Percentiles rank a stretch among this genome's conserved stretches.
phyloP scores from a whole-genome alignment of 2,888 invertebrate genomes.

The Sacculina carcini region DNA sequence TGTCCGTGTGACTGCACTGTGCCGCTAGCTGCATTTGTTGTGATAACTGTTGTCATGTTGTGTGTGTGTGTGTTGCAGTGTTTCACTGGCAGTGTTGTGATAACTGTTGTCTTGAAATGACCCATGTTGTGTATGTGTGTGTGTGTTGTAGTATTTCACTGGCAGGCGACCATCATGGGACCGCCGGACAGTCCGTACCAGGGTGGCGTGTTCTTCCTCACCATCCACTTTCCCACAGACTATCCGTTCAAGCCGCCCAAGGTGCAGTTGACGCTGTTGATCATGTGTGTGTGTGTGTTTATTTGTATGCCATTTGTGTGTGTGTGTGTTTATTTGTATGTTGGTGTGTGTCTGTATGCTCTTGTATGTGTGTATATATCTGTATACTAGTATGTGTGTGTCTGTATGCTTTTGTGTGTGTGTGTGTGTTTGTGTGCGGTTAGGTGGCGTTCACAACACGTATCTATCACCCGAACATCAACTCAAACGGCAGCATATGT shows the following conservation, averaged over 20 bases:
- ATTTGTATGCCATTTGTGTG: background rate
- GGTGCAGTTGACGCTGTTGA: too few relatives aligned
- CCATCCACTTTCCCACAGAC: slow-evolving; percentile 99
- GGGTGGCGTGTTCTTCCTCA: slow-evolving; percentile 98
- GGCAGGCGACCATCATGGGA: slow-evolving; percentile 99
- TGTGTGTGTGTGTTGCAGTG: too few relatives aligned
- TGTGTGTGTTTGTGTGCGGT: slow-evolving; percentile 9
- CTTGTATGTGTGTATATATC: background rate
- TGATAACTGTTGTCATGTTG: too few relatives aligned
- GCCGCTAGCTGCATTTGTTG: too few relatives aligned
- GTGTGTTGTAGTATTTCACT: slow-evolving; percentile 99
- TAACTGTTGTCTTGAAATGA: too few relatives aligned
- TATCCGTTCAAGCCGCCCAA: slow-evolving; percentile 99
- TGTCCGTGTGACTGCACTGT: too few relatives aligned
- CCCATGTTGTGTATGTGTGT: background rate
- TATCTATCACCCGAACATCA: slow-evolving; percentile 99
- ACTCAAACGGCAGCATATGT: slow-evolving; percentile 99
- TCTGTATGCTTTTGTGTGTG: background rate
- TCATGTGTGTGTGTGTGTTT: background rate
- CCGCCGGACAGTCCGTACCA: slow-evolving; percentile 99
- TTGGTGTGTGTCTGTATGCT: background rate
- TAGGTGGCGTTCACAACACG: slow-evolving; percentile 98
- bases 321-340: background rate
- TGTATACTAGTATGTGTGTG: background rate
- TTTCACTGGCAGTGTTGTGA: slow-evolving; percentile 95